A percentile compares a stretch with the other conserved stretches of the same genome.
phyloP scores from a whole-genome alignment of 2,113 vertebrate genomes.

The Osmerus mordax region DNA sequence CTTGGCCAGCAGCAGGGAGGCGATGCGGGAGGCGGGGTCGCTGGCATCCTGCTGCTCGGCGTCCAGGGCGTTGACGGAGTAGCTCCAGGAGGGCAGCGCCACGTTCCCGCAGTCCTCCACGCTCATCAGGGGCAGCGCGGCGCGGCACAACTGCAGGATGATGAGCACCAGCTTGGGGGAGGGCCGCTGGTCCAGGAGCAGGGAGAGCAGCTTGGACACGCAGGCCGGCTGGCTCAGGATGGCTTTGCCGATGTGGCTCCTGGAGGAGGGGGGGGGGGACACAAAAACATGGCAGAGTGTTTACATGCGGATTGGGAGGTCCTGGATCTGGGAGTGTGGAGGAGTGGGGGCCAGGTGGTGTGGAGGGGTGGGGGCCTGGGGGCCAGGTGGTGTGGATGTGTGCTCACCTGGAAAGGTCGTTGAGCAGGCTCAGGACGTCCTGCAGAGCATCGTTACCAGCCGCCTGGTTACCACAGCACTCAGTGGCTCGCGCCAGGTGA shows the following conservation, averaged over 20 bases:
- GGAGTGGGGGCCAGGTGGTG: not conserved
- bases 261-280: conserved; percentile 45
- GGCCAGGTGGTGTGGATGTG: not conserved
- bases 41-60: conserved; percentile 90
- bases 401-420: conserved; percentile 90
- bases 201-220: conserved; percentile 95
- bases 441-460: conserved; percentile 95
- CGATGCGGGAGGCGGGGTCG: conserved; percentile 95
- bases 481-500: conserved; percentile 92
- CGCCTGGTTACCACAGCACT: conserved; percentile 96
- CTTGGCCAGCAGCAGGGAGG: conserved; percentile 89
- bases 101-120: conserved; percentile 97
- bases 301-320: too few species aligned
- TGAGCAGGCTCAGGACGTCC: conserved; percentile 95
- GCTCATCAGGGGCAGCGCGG: conserved; percentile 94
- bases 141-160: conserved; percentile 93
- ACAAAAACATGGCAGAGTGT: not conserved
- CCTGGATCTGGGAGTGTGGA: too few species aligned
- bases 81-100: conserved; percentile 94
- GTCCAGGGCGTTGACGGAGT: conserved; percentile 88
- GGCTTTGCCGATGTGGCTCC: conserved; percentile 97
- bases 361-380: too few species aligned
- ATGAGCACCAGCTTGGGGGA: conserved; percentile 97
- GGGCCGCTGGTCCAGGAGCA: conserved; percentile 93
- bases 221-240: conserved; percentile 98